These are phyloP conservation scores for Drosophila lowei DNA, from an alignment of 1,140 invertebrate species.

Conservation along the genomic window DNA sequence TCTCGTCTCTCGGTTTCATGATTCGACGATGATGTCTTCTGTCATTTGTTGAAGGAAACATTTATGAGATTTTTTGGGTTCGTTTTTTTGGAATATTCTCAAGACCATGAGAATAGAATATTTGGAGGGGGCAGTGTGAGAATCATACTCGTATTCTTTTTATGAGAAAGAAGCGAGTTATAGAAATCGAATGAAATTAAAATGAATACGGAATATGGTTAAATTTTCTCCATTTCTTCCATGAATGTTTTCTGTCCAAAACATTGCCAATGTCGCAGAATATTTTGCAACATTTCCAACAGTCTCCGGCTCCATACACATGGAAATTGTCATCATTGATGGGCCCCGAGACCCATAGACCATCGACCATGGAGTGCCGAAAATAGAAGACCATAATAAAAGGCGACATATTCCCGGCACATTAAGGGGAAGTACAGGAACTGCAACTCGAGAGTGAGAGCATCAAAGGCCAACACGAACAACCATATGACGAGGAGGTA, in stretches of 20 bases:
- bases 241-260: too few species aligned
- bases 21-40: constrained; percentile 35
- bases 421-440: constrained; percentile 35
- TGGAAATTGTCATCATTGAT: constrained; percentile 47
- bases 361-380: constrained; percentile 6
- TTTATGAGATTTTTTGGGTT: constrained; percentile 26
- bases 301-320: constrained; percentile 5
- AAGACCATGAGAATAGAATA: constrained; percentile 25
- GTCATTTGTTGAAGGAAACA: constrained; percentile 41
- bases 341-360: neutral
- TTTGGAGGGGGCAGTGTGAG: neutral
- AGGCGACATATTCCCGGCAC: constrained; percentile 46
- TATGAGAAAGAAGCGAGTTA: neutral
- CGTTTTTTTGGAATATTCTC: neutral
- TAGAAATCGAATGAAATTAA: neutral
- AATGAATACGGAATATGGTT: too few species aligned
- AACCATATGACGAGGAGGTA: constrained; percentile 2
- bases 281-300: constrained; percentile 19
- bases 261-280: neutral
- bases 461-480: constrained; percentile 61
- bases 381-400: constrained; percentile 61
- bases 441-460: constrained; percentile 28
- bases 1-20: constrained; percentile 1
- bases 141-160: neutral
- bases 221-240: too few species aligned